phyloP scores from a whole-genome alignment of 1,140 invertebrate genomes.

The Portunus trituberculatus region DNA sequence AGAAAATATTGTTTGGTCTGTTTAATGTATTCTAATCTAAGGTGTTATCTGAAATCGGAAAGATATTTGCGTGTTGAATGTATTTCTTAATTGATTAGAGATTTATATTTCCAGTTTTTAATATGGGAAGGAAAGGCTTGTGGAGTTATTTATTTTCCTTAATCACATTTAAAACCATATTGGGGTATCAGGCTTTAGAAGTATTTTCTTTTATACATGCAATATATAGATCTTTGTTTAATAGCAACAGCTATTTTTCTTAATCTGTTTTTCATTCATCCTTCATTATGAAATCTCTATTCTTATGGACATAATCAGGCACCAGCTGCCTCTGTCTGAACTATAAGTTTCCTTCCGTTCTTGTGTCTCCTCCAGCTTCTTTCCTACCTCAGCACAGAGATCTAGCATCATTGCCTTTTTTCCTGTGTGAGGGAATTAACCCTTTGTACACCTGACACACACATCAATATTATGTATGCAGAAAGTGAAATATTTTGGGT shows the following conservation, averaged over 20 bases:
- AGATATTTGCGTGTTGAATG: background rate
- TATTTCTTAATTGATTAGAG: background rate
- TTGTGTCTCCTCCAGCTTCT: background rate
- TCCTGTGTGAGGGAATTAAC: background rate
- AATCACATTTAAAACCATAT: background rate
- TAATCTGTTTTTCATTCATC: background rate
- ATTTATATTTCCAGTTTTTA: background rate
- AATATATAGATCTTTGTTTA: background rate
- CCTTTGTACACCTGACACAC: background rate
- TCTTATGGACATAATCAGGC: too few relatives aligned
- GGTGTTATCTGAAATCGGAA: background rate
- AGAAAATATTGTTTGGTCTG: conserved; percentile 3
- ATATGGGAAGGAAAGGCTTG: background rate
- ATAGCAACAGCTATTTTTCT: background rate
- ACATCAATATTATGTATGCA: background rate
- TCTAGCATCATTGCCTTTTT: background rate
- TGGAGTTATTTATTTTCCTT: background rate
- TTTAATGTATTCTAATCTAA: background rate
- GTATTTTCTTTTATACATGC: background rate
- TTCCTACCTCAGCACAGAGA: background rate
- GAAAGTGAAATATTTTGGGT: background rate
- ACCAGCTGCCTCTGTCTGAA: background rate
- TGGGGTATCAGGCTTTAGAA: background rate
- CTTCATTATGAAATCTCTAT: background rate
- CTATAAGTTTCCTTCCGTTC: background rate